Percentiles rank a stretch among this genome's conserved stretches.
These are phyloP conservation scores for Andrena minutula DNA, from an alignment of 2,888 invertebrate genomes.

Conservation along the genomic window DNA sequence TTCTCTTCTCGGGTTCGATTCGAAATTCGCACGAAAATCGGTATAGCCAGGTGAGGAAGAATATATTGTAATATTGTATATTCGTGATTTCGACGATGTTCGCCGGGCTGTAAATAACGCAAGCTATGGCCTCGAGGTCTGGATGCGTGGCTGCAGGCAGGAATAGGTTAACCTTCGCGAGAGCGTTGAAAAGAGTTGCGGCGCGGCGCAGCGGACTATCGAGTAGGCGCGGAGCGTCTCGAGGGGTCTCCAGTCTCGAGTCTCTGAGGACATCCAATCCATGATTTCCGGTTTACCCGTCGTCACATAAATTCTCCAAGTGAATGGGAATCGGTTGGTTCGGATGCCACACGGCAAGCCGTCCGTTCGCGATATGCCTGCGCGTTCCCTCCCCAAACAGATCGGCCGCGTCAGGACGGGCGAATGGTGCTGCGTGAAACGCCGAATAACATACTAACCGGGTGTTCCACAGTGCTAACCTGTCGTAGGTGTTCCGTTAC, in stretches of 20 bases:
- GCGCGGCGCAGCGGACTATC: conserved; percentile 22
- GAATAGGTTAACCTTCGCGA: conserved; percentile 67
- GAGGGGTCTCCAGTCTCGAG: conserved; percentile 37
- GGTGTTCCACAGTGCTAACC: conserved; percentile 59
- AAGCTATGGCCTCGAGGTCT: conserved; percentile 46
- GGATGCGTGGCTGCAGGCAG: conserved; percentile 51
- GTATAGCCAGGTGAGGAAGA: background rate
- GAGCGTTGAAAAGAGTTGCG: conserved; percentile 60
- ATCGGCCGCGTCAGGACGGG: conserved; percentile 67
- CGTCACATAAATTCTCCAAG: conserved; percentile 75
- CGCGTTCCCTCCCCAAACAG: conserved; percentile 65
- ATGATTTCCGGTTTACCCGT: conserved; percentile 79
- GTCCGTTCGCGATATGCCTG: conserved; percentile 67
- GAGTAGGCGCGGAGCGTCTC: conserved; percentile 48
- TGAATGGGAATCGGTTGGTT: conserved; percentile 76
- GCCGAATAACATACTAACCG: conserved; percentile 76
- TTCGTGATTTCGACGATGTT: conserved; percentile 61
- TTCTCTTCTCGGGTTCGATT: background rate
- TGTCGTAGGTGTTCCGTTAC: conserved; percentile 59
- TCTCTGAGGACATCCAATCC: conserved; percentile 74
- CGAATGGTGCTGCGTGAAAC: conserved; percentile 74
- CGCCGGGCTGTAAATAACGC: conserved; percentile 60
- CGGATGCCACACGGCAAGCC: conserved; percentile 70
- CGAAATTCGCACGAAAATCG: conserved; percentile 27
- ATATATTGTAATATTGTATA: conserved; percentile 41